phyloP scores from a whole-genome alignment of 1,140 invertebrate species.

The Spodoptera litura region DNA sequence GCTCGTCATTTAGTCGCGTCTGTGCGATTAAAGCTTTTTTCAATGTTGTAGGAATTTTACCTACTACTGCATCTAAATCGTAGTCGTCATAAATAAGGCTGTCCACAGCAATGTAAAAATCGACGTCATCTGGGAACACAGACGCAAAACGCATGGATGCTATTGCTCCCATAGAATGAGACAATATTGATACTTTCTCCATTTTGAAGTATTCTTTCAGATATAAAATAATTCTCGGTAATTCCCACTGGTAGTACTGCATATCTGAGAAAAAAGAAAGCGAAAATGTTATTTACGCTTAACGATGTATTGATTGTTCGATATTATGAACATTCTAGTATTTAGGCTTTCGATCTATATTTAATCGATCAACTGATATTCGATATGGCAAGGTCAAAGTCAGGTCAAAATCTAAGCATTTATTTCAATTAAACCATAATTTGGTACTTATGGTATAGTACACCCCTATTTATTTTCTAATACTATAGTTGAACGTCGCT shows the following conservation, averaged over 20 bases:
- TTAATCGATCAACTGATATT: too few species aligned
- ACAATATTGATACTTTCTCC: constrained; percentile 89
- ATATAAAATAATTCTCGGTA: constrained; percentile 85
- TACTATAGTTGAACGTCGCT: too few species aligned
- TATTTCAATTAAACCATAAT: too few species aligned
- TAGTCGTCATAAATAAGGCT: constrained; percentile 86
- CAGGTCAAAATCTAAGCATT: too few species aligned
- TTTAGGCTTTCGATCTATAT: too few species aligned
- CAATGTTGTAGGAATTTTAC: constrained; percentile 71
- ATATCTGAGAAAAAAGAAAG: constrained; percentile 77
- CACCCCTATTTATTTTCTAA: too few species aligned
- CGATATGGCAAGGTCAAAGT: too few species aligned
- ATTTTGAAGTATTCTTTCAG: constrained; percentile 89
- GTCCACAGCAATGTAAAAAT: constrained; percentile 89
- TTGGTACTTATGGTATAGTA: too few species aligned
- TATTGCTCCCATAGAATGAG: constrained; percentile 90
- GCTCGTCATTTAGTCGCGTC: constrained; percentile 77
- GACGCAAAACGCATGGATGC: constrained; percentile 86
- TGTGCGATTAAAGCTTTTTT: constrained; percentile 81
- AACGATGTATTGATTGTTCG: too few species aligned
- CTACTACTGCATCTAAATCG: constrained; percentile 74
- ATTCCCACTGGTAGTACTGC: constrained; percentile 87
- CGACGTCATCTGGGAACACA: constrained; percentile 87
- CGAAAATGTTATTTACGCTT: too few species aligned
- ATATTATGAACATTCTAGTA: too few species aligned